Evolutionary conservation across 2,113 vertebrate genomes (phyloP), one percentile per base, ranked within the genome.

Genomic region (Epinephelus lanceolatus): DNA sequence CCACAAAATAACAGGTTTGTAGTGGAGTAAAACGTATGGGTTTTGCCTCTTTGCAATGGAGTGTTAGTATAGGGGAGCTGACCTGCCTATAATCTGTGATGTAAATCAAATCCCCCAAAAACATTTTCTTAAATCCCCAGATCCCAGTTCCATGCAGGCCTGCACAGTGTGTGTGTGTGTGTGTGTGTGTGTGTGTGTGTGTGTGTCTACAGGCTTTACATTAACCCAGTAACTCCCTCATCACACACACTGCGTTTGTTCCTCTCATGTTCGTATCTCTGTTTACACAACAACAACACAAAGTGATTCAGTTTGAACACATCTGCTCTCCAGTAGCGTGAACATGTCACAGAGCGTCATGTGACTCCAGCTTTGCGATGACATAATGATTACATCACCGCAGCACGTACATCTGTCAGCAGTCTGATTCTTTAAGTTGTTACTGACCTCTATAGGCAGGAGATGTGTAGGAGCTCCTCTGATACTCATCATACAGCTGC

Each of bases 381-480:
- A 30, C 10, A 40, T 21, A 19, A 59, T 27, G 15, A 17, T 25
- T 40, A 61, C 27, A 17, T 37, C 63, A 52, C 51, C 13, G 9
- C 51, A 6, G 4, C 62, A 6, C 8, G 37, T 49, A 5, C 19
- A 14, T 61, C 65, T 37, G 80, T 63, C 14, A 45, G 69, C 3
- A 14, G 55, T 25, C 42, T 21, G 37, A 3, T 59, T 80, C 33
- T 68, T 7, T 23, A 14, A 33, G 74, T 30, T 40, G 30, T 59
- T 4, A 70, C 79, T 90, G 88, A 73, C 88, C 82, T 87, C 85
- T 90, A 40, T 15, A 73, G 88, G 85, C 60, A 5, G 71, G 6
- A 61, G 3, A 2, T 6, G 45, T 9, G 42, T 0, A 5, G 18
- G 25, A 63, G 45, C 25, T 30, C 30, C 30, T 30, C 30, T 5